Evolutionary conservation across 2,797 vertebrate genomes (phyloP).

Genomic region (Enteromius argenteus): DNA sequence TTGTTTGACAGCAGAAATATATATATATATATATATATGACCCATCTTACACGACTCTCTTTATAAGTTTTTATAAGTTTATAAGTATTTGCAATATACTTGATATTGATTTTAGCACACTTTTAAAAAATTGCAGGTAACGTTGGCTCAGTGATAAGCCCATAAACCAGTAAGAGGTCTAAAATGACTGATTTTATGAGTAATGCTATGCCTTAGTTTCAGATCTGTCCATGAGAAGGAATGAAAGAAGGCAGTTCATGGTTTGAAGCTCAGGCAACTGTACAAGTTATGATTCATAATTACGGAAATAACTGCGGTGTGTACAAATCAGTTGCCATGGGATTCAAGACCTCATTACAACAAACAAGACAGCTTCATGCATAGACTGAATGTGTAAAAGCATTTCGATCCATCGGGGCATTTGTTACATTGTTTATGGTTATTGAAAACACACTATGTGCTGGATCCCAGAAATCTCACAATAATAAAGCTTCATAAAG

Average conservation of each 20-base stretch:
- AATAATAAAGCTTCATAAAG: not conserved
- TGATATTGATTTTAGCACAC: not conserved
- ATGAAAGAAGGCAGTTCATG: not conserved
- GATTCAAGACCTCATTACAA: conserved; percentile 33
- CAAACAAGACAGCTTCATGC: conserved; percentile 3
- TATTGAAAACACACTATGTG: not conserved
- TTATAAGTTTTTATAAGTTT: not conserved
- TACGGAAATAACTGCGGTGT: not conserved
- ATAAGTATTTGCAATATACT: not conserved
- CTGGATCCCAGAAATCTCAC: not conserved
- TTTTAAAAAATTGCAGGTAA: conserved; percentile 11
- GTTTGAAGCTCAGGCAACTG: not conserved
- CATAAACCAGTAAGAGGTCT: conserved; percentile 5
- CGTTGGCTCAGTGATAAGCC: not conserved
- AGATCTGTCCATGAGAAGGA: not conserved
- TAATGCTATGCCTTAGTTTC: not conserved
- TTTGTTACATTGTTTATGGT: not conserved
- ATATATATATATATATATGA: too few species aligned
- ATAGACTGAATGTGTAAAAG: conserved; percentile 14
- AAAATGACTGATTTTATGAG: conserved; percentile 14
- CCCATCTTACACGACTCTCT: not conserved
- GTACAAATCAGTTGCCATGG: conserved; percentile 14
- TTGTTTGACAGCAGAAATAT: too few species aligned
- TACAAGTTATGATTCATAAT: conserved; percentile 19
- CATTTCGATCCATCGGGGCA: not conserved